phyloP scores from a whole-genome alignment of 2,113 vertebrate species.

The Tachysurus vachellii region DNA sequence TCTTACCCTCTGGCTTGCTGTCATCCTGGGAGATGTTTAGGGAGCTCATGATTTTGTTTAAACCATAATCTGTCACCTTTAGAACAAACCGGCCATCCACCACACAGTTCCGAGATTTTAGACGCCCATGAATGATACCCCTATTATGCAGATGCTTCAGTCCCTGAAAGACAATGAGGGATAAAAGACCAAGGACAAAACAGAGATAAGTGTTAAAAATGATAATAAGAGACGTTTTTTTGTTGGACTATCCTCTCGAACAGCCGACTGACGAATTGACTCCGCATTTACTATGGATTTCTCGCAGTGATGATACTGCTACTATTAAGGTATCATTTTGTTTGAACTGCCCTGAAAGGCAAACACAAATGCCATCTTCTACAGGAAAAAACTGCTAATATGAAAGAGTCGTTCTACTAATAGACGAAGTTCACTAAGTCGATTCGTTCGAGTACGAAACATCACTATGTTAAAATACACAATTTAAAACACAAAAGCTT shows the following conservation, averaged over 20 bases:
- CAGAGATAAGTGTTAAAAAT: neutral
- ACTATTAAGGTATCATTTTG: neutral
- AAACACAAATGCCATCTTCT: neutral
- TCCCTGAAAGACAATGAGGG: conserved; percentile 68
- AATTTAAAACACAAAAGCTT: neutral
- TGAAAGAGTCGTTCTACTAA: neutral
- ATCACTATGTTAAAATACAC: neutral
- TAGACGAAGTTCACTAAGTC: neutral
- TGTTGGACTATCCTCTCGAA: neutral
- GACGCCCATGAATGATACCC: conserved; percentile 80
- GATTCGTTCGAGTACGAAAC: neutral
- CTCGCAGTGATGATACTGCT: neutral
- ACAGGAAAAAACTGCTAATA: neutral
- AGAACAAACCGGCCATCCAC: conserved; percentile 93
- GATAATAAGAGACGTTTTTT: neutral
- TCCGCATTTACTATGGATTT: neutral
- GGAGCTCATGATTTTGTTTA: conserved; percentile 75
- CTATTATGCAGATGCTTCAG: conserved; percentile 88
- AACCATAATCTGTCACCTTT: conserved; percentile 90
- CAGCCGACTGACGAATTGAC: neutral
- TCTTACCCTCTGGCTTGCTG: conserved; percentile 74
- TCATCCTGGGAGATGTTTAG: conserved; percentile 64
- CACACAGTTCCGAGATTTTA: conserved; percentile 93
- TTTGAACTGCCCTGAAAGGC: neutral
- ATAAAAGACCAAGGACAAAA: neutral